Conservation (phyloP, 2,888 invertebrate species). For the Tanytarsus gracilentus region DNA sequence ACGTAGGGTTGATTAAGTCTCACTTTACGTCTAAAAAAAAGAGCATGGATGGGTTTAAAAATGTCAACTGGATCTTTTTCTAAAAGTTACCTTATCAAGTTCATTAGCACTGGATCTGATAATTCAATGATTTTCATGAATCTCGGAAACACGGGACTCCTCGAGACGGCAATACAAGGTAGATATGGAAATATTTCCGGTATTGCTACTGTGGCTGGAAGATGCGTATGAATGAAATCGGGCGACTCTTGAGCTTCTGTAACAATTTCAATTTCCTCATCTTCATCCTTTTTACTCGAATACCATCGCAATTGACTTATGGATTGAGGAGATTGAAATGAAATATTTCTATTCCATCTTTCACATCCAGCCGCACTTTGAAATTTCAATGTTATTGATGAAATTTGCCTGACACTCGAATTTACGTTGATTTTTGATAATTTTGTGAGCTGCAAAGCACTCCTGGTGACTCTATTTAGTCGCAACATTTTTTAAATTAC, state of each 20-base stretch:
- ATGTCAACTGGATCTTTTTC: too few species aligned
- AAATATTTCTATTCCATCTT: too few species aligned
- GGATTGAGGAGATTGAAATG: neutral
- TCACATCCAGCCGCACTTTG: too few species aligned
- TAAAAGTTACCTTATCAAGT: too few species aligned
- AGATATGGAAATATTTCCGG: slow-evolving; percentile 96
- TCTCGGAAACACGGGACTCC: slow-evolving; percentile 94
- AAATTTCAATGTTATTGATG: too few species aligned
- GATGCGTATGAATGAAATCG: slow-evolving; percentile 42
- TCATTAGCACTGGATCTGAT: slow-evolving; percentile 76
- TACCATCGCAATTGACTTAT: slow-evolving; percentile 28
- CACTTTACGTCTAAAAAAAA: slow-evolving; percentile 91
- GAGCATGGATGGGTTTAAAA: too few species aligned
- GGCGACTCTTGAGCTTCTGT: slow-evolving; percentile 38
- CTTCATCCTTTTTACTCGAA: slow-evolving; percentile 32
- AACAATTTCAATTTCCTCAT: slow-evolving; percentile 32
- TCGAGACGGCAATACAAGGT: slow-evolving; percentile 85
- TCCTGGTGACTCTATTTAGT: too few species aligned
- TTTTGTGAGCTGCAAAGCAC: too few species aligned
- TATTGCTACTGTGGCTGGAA: slow-evolving; percentile 84
- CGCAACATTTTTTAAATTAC: too few species aligned
- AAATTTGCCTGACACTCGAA: too few species aligned
- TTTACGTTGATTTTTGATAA: too few species aligned
- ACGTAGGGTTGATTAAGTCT: slow-evolving; percentile 94
- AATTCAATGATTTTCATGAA: slow-evolving; percentile 97